Evolutionary conservation across 2,113 vertebrate species (phyloP), one percentile per base, ranked within the genome.

Genomic region (Trogon melanurus): DNA sequence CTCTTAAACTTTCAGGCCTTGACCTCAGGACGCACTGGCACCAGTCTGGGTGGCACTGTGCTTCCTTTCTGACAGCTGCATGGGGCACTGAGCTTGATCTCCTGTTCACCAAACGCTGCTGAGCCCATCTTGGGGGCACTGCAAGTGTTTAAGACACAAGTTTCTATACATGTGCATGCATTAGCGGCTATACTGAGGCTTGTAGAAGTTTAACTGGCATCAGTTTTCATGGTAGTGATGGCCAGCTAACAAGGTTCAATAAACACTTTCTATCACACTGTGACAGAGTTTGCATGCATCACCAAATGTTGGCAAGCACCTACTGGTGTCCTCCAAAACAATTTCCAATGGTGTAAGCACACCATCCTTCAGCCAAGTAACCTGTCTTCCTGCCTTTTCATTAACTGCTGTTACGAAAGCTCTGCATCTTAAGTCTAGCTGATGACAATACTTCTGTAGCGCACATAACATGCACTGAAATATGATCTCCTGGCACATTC

Each of bases 381-480:
- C 21, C 79, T n/a, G 34, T 36, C 70, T 61, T 50, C 66, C 80
- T 91, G 70, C 29, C 73, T 92, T 69, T 67, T 71, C 58, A 69
- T 38, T 51, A 88, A 91, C 76, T 18, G 5, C 45, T 50, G 45
- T 17, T 50, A 29, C 2, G 9, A 79, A 85, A 95, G 73, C 58
- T 91, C n/a, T 19, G 20, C 69, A 54, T 79, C 76, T 89, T 50
- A n/a, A 72, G n/a, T 34, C 80, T 65, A 86, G 76, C n/a, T 6
- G 54, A 58, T 93, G 88, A 89, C 57, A 69, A 86, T 67, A 44
- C 16, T 75, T 81, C 64, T 86, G 53, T 32, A 85, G 30, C 21
- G 50, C 85, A 73, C 30, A 5, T 45, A 78, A 27, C 14, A 47
- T 32, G 10, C 47, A 29, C 32, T 54, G 17, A 23, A 36, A 62